Evolutionary conservation across 2,797 vertebrate genomes (phyloP).

Genomic region (Spinus olivaceus): DNA sequence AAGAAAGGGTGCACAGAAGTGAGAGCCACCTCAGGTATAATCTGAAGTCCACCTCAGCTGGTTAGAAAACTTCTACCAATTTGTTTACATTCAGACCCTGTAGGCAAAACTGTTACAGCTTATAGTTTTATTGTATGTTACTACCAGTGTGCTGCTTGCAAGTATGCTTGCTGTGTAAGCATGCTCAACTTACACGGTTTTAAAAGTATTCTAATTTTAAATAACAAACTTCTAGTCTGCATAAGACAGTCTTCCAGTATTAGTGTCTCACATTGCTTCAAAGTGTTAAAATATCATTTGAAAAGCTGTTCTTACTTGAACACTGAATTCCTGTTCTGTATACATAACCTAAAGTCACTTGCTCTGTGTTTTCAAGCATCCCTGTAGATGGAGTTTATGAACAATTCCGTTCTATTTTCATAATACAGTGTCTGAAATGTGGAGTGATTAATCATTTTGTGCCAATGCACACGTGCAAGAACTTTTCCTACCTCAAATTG

Average conservation of each 20-base stretch:
- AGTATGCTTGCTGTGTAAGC: background rate
- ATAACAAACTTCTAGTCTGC: background rate
- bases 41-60: background rate
- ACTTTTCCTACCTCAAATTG: background rate
- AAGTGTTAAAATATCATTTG: background rate
- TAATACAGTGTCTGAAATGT: accelerated
- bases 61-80: background rate
- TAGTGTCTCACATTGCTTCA: background rate
- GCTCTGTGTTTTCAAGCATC: background rate
- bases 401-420: background rate
- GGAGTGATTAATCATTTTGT: background rate
- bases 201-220: background rate
- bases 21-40: background rate
- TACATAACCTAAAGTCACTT: background rate
- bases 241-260: background rate
- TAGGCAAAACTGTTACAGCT: background rate
- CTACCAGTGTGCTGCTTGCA: background rate
- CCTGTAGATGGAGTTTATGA: background rate
- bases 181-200: background rate
- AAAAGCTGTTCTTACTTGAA: background rate
- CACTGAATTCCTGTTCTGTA: background rate
- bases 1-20: background rate
- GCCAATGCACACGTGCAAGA: background rate
- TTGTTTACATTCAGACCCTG: background rate
- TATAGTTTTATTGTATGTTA: background rate